Percentiles rank a stretch among this genome's conserved stretches.
Evolutionary conservation across 2,888 invertebrate species (phyloP).

Genomic region (Rhagonycha lutea): DNA sequence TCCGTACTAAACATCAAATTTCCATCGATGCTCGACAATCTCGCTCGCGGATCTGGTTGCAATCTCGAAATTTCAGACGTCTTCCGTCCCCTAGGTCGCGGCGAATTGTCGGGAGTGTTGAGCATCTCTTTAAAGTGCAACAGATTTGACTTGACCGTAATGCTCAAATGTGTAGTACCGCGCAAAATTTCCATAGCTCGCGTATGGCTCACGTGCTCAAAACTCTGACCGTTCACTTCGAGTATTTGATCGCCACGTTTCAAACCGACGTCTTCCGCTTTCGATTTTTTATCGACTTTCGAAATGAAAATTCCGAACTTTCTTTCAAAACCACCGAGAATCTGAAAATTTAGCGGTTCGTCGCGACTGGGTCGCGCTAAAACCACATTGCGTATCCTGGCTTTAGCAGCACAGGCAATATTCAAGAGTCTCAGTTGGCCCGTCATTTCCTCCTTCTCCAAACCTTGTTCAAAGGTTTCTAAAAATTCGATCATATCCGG

Average conservation of each 20-base stretch:
- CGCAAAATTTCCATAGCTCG: constrained; percentile 91
- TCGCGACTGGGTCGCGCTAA: constrained; percentile 91
- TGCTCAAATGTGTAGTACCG: constrained; percentile 92
- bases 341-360: constrained; percentile 90
- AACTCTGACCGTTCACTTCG: constrained; percentile 97
- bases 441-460: constrained; percentile 85
- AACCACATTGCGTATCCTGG: constrained; percentile 87
- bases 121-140: constrained; percentile 81
- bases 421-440: constrained; percentile 84
- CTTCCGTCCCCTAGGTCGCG: constrained; percentile 68
- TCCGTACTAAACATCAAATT: constrained; percentile 48
- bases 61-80: constrained; percentile 69
- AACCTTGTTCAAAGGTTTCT: constrained; percentile 85
- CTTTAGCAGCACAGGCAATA: constrained; percentile 97
- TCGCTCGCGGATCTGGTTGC: constrained; percentile 71
- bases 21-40: constrained; percentile 78
- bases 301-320: constrained; percentile 94
- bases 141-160: constrained; percentile 96
- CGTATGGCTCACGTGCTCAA: constrained; percentile 89
- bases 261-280: constrained; percentile 93
- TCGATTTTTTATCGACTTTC: constrained; percentile 83
- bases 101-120: constrained; percentile 78
- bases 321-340: constrained; percentile 91
- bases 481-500: constrained; percentile 95
- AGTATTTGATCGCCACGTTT: constrained; percentile 97